Conservation (phyloP, 2,888 invertebrate genomes). For the Brachypalpus laphriformis region DNA sequence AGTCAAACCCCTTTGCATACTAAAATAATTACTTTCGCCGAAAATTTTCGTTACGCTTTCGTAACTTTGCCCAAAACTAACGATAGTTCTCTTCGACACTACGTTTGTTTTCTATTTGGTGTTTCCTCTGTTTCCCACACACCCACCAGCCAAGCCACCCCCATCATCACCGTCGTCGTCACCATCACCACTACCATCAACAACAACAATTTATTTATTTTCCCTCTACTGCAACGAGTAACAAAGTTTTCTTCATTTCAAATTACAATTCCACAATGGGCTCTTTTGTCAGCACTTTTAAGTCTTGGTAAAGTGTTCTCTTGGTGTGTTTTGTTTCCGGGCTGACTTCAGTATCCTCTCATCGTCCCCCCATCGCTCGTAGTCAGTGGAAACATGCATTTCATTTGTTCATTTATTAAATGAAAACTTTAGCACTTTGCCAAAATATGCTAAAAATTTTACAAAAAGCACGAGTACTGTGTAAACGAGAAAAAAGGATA, state of each 20-base stretch:
- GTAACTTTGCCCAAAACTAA: conserved; percentile 46
- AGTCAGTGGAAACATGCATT: conserved; percentile 57
- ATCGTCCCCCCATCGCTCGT: neutral
- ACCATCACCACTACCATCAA: conserved; percentile 3
- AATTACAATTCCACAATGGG: conserved; percentile 73
- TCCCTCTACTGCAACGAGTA: conserved; percentile 10
- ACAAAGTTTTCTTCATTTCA: conserved; percentile 69
- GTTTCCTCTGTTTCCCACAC: neutral
- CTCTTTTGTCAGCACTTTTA: conserved; percentile 59
- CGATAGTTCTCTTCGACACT: conserved; percentile 45
- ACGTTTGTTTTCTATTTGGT: conserved; percentile 49
- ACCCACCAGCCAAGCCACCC: no score
- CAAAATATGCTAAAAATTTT: conserved; percentile 69
- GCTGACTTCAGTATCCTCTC: neutral
- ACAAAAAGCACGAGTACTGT: conserved; percentile 20
- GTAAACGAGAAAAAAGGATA: neutral
- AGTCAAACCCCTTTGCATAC: conserved; percentile 72
- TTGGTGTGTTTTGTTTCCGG: conserved; percentile 21
- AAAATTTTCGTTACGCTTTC: conserved; percentile 57
- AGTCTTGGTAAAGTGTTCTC: conserved; percentile 67
- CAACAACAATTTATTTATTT: conserved; percentile 55
- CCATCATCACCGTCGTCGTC: neutral
- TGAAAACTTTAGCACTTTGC: conserved; percentile 73
- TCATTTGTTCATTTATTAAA: conserved; percentile 74
- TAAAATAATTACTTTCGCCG: conserved; percentile 71